phyloP scores from a whole-genome alignment of 2,888 invertebrate species.

The Drosophila mimetica region DNA sequence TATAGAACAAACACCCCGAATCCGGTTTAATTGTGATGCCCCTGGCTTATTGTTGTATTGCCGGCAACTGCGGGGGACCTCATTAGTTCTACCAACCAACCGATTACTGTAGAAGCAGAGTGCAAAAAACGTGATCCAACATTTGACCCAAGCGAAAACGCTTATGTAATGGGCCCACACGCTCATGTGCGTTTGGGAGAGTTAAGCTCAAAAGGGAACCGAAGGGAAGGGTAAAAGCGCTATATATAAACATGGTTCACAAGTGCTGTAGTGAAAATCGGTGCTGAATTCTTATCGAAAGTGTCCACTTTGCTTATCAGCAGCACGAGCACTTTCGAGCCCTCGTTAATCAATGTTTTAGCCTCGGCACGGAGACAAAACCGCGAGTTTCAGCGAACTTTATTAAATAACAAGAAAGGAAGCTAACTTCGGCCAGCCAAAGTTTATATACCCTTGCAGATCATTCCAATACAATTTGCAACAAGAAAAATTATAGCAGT shows the following conservation, averaged over 20 bases:
- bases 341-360: slow-evolving; percentile 42
- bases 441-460: too few relatives aligned
- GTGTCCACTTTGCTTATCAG: slow-evolving; percentile 42
- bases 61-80: slow-evolving; percentile 8
- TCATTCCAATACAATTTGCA: too few relatives aligned
- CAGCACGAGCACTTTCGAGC: slow-evolving; percentile 21
- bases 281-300: slow-evolving; percentile 32
- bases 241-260: slow-evolving; percentile 13
- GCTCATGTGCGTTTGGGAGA: slow-evolving; percentile 36
- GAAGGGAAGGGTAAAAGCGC: slow-evolving; percentile 7
- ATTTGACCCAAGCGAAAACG: slow-evolving; percentile 16
- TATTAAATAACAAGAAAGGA: too few relatives aligned
- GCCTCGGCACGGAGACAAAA: slow-evolving; percentile 15
- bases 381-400: not conserved
- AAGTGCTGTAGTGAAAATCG: not conserved
- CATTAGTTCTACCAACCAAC: slow-evolving; percentile 58
- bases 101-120: slow-evolving; percentile 31
- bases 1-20: slow-evolving; percentile 33
- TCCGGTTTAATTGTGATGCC: slow-evolving; percentile 49
- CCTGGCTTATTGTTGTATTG: slow-evolving; percentile 33
- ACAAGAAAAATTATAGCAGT: too few relatives aligned
- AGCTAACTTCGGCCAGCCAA: too few relatives aligned
- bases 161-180: slow-evolving; percentile 29
- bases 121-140: slow-evolving; percentile 26
- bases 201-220: slow-evolving; percentile 24